phyloP scores from a whole-genome alignment of 2,888 invertebrate genomes.

The Drosophila putrida region DNA sequence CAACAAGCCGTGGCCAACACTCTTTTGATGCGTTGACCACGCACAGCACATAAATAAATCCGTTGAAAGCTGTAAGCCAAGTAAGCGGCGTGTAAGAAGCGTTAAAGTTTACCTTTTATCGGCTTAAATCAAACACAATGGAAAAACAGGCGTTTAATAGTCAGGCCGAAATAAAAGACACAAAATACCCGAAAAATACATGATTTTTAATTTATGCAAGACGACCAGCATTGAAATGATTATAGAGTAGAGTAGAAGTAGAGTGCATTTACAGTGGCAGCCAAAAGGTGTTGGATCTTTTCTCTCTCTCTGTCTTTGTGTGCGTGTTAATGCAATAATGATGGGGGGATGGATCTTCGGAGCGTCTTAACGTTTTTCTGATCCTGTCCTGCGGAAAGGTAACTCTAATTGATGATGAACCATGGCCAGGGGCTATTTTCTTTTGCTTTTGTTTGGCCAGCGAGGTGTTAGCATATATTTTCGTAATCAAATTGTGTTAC shows the following conservation, averaged over 20 bases:
- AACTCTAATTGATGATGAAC: conserved; percentile 78
- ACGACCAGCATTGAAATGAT: conserved; percentile 49
- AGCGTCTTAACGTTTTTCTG: conserved; percentile 35
- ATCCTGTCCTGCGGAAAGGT: conserved; percentile 78
- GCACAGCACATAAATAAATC: conserved; percentile 66
- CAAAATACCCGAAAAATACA: conserved; percentile 45
- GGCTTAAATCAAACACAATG: conserved; percentile 77
- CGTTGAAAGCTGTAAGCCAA: conserved; percentile 54
- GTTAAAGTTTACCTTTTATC: conserved; percentile 73
- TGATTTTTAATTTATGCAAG: conserved; percentile 78
- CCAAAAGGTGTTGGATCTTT: conserved; percentile 64
- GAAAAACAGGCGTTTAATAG: conserved; percentile 73
- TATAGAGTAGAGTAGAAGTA: conserved; percentile 47
- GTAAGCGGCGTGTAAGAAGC: conserved; percentile 67
- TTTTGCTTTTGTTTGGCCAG: conserved; percentile 60
- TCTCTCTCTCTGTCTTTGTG: conserved; percentile 2
- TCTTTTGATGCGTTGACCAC: conserved; percentile 70
- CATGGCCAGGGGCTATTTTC: conserved; percentile 42
- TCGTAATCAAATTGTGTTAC: conserved; percentile 75
- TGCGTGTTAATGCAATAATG: conserved; percentile 67
- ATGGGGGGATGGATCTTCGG: conserved; percentile 47
- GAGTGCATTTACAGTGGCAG: conserved; percentile 50
- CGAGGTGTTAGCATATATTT: conserved; percentile 80
- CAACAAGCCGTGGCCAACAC: conserved; percentile 71
- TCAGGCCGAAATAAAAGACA: conserved; percentile 2